phyloP scores from a whole-genome alignment of 2,888 invertebrate genomes.

The Brachynemurus nebulosus region DNA sequence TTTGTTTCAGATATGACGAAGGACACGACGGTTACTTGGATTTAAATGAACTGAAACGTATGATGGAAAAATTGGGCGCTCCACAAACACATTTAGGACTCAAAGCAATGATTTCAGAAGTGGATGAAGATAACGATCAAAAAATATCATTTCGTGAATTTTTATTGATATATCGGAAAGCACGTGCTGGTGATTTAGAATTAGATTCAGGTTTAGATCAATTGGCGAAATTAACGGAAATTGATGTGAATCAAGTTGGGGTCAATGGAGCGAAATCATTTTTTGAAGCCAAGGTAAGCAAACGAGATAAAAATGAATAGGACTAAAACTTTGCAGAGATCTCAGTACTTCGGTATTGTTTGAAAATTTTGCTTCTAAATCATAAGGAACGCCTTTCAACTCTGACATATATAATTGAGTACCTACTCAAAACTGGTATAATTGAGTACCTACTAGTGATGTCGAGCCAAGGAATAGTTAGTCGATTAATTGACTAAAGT shows the following conservation, averaged over 20 bases:
- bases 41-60: slow-evolving; percentile 77
- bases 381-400: too few relatives aligned
- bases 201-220: slow-evolving; percentile 77
- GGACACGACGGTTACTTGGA: slow-evolving; percentile 81
- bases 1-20: slow-evolving; percentile 67
- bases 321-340: too few relatives aligned
- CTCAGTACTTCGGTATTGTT: too few relatives aligned
- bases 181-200: slow-evolving; percentile 78
- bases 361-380: too few relatives aligned
- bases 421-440: too few relatives aligned
- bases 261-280: slow-evolving; percentile 91
- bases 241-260: slow-evolving; percentile 87
- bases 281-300: slow-evolving; percentile 82
- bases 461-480: too few relatives aligned
- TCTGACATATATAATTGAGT: too few relatives aligned
- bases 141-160: slow-evolving; percentile 87
- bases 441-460: too few relatives aligned
- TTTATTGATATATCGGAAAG: slow-evolving; percentile 70
- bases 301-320: too few relatives aligned
- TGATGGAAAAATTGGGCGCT: slow-evolving; percentile 93
- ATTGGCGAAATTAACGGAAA: slow-evolving; percentile 75
- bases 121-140: slow-evolving; percentile 74
- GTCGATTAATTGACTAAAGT: too few relatives aligned
- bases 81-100: slow-evolving; percentile 92
- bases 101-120: slow-evolving; percentile 88